Percentiles rank a stretch among this genome's conserved stretches.
phyloP scores from a whole-genome alignment of 2,113 vertebrate genomes.

The Phodopus roborovskii region DNA sequence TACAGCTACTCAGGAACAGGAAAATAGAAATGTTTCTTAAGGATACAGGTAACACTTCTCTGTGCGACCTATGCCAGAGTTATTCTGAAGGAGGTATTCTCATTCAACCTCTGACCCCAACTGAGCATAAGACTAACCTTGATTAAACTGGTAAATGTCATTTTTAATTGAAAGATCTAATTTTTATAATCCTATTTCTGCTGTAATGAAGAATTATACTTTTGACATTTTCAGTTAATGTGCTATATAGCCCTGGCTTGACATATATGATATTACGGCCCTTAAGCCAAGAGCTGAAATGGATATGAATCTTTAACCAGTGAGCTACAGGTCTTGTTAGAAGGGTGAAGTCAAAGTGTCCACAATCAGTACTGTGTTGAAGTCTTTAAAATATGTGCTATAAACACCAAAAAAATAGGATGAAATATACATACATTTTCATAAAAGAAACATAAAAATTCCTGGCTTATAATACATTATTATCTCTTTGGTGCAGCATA shows the following conservation, averaged over 20 bases:
- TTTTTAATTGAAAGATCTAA: slow-evolving; percentile 74
- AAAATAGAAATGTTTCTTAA: neutral
- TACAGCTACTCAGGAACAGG: neutral
- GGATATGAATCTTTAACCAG: slow-evolving; percentile 48
- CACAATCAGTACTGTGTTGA: slow-evolving; percentile 38
- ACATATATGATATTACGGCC: slow-evolving; percentile 22
- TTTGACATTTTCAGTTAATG: slow-evolving; percentile 80
- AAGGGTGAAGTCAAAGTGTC: slow-evolving; percentile 59
- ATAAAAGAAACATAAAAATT: slow-evolving; percentile 1
- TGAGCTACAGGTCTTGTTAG: slow-evolving; percentile 16
- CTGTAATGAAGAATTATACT: slow-evolving; percentile 75
- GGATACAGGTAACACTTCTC: neutral
- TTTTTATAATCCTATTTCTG: slow-evolving; percentile 77
- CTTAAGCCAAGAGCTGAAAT: slow-evolving; percentile 64
- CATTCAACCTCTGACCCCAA: slow-evolving; percentile 52
- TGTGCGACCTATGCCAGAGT: neutral
- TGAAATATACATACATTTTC: neutral
- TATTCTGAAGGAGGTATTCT: slow-evolving; percentile 41
- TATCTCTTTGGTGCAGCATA: slow-evolving; percentile 24
- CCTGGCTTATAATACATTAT: neutral
- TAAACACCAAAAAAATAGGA: neutral
- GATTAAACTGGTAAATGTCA: slow-evolving; percentile 77
- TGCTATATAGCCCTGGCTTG: slow-evolving; percentile 67
- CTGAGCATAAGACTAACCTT: slow-evolving; percentile 61
- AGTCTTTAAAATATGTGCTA: slow-evolving; percentile 36